Evolutionary conservation across 2,888 invertebrate genomes (phyloP), one percentile per base, ranked within the genome.

Genomic region (Polydrusus tereticollis): DNA sequence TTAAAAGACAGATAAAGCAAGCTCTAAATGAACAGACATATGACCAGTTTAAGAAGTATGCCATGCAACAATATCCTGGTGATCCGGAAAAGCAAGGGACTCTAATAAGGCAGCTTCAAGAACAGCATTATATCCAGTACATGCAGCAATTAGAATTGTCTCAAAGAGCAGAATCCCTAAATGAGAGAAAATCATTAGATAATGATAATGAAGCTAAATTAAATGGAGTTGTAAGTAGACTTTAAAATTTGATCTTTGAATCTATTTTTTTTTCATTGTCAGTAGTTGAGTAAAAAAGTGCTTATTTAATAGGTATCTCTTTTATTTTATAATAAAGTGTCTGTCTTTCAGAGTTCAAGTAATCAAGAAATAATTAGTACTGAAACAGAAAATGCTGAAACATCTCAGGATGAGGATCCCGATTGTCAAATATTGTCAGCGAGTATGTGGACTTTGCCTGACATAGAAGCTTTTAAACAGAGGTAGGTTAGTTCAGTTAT

Each of bases 101-200:
- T 45, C 88, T 99, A 23, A 96, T 99, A 69, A 89, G 93, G 67
- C 98, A 99, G 83, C 87, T 99, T 52, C 99, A 99, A 86, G 98
- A 98, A 80, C 98, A 99, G 82, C 99, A 99, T 86, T 99, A 98
- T 84, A 96, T 98, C 83, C 98, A 99, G 83, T 99, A 99, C 85
- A 97, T 99, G 91, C 96, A 98, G 80, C 99, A 99, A 85, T 87
- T 98, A 41, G 84, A 90, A 87, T 81, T 89, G 86, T 83, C 88
- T 84, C 82, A 81, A 73, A 78, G 80, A 74, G 83, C 81, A 63
- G 81, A 81, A 57, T 80, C 81, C 70, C 80, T 78, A 68, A 75
- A 76, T 45, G 68, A 64, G 52, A 63, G 47, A 60, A 67, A 63
- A 63, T 18, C 20, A 8, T 23, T 38, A 18, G 16, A 21, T 38